Conservation (phyloP, 2,797 vertebrate species). For the Dendrocincla fuliginosa region DNA sequence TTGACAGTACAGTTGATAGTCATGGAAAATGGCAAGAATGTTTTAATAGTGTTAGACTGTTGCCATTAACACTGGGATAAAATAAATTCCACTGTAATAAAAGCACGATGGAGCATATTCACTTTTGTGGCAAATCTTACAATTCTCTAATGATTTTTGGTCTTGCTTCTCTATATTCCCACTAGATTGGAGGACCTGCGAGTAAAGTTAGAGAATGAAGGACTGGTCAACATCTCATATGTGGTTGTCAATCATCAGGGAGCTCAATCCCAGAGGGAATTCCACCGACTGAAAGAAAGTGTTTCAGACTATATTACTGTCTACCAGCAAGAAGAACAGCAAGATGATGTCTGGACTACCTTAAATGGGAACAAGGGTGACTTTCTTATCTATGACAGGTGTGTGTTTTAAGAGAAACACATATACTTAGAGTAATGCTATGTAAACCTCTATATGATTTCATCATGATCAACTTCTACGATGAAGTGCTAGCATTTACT, state of each 20-base stretch:
- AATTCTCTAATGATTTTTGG: not conserved
- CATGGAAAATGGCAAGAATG: not conserved
- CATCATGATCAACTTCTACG: not conserved
- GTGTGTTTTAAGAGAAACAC: not conserved
- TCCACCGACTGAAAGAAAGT: constrained; percentile 76
- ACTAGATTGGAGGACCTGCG: constrained; percentile 87
- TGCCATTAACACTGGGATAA: not conserved
- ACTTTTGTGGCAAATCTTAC: not conserved
- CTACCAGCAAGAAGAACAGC: constrained; percentile 82
- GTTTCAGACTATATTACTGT: constrained; percentile 84
- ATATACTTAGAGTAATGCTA: not conserved
- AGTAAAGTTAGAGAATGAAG: constrained; percentile 83
- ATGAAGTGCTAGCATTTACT: not conserved
- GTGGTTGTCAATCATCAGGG: constrained; percentile 89
- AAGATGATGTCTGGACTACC: constrained; percentile 87
- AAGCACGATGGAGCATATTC: not conserved
- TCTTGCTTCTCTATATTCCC: not conserved
- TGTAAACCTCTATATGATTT: not conserved
- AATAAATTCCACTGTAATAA: not conserved
- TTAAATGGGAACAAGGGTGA: constrained; percentile 89
- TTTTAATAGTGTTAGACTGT: not conserved
- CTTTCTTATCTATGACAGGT: constrained; percentile 96
- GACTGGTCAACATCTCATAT: constrained; percentile 84
- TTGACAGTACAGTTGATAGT: not conserved
- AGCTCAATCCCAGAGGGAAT: constrained; percentile 73